Base-by-base conservation (phyloP, 1,140 invertebrate genomes). In the Drosophila orosa region DNA sequence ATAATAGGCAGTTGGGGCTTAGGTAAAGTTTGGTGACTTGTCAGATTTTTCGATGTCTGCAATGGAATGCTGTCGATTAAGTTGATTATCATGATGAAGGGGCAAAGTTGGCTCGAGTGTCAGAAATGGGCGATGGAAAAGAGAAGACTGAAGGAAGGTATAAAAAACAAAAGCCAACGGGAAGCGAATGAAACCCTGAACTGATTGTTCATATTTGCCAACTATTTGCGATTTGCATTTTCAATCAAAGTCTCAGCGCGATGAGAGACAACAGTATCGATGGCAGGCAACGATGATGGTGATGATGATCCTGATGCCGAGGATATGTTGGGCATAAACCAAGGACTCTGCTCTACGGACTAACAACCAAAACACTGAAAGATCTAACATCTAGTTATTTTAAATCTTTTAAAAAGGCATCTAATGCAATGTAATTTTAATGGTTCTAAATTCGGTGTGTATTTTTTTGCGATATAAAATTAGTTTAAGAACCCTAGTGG, bases 11-110 rank as follows among this genome's bases (percentile, higher is more conserved):
- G 47, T 22, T 57, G 40, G 42, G 39, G 27, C 29, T 62, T 74
- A 44, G 68, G 45, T 56, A 71, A 82, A 68, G 58, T 79, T 82
- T 56, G 61, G 57, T 83, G 80, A 78, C 80, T 81, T 82, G 80
- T 66, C 80, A 67, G 47, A 75, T 71, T 74, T 78, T 50, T 39
- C 47, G 52, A 58, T 60, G 35, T 19, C 69, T 33, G 62, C 61
- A 48, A 61, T 67, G 73, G 69, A 82, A 82, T 82, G 67, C 62
- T 60, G 74, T 78, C 79, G 63, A 82, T 82, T 73, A 78, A 82
- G 57, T 78, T 82, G 68, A 77, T 81, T 82, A 82, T 82, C 76
- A 66, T 55, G 66, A 59, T 59, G 69, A 62, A 67, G 80, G 58
- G 67, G 71, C 76, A 67, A 60, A 80, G 56, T 80, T 80, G 54